A percentile compares a stretch with the other conserved stretches of the same genome.
Conservation (phyloP, 2,797 vertebrate genomes). For the Arnoldichthys spilopterus region DNA sequence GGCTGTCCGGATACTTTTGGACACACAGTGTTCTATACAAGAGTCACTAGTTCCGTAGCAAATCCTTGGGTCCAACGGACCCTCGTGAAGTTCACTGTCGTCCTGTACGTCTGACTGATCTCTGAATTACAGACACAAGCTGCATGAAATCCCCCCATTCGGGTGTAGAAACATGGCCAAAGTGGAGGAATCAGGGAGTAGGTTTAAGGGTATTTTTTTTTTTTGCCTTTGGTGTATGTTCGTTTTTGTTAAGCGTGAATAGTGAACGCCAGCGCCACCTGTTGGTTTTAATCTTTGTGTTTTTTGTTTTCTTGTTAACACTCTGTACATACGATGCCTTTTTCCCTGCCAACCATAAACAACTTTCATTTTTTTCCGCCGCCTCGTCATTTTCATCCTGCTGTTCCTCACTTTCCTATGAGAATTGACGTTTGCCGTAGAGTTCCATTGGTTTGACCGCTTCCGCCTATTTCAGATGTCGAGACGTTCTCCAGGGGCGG, state of each 20-base stretch:
- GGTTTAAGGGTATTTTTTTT: conserved; percentile 39
- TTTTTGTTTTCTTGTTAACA: conserved; percentile 70
- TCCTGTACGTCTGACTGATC: too few relatives aligned
- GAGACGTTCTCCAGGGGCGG: too few relatives aligned
- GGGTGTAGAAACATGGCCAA: conserved; percentile 57
- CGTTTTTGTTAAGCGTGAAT: conserved; percentile 36
- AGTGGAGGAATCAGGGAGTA: conserved; percentile 32
- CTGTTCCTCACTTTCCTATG: too few relatives aligned
- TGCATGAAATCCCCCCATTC: too few relatives aligned
- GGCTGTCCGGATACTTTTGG: not conserved
- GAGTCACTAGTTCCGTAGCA: not conserved
- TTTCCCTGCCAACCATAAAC: conserved; percentile 34
- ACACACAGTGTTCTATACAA: not conserved
- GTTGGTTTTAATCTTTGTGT: conserved; percentile 66
- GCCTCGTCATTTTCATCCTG: not conserved
- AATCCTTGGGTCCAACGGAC: too few relatives aligned
- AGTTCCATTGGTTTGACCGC: too few relatives aligned
- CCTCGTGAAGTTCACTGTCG: not conserved
- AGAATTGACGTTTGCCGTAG: too few relatives aligned
- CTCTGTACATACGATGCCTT: conserved; percentile 34
- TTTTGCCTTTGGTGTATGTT: conserved; percentile 69
- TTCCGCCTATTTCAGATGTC: too few relatives aligned
- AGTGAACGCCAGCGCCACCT: conserved; percentile 63
- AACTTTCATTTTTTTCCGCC: conserved; percentile 32
- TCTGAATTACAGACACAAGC: not conserved